Base-by-base conservation (phyloP, 2,113 vertebrate genomes). In the Reinhardtius hippoglossoides region DNA sequence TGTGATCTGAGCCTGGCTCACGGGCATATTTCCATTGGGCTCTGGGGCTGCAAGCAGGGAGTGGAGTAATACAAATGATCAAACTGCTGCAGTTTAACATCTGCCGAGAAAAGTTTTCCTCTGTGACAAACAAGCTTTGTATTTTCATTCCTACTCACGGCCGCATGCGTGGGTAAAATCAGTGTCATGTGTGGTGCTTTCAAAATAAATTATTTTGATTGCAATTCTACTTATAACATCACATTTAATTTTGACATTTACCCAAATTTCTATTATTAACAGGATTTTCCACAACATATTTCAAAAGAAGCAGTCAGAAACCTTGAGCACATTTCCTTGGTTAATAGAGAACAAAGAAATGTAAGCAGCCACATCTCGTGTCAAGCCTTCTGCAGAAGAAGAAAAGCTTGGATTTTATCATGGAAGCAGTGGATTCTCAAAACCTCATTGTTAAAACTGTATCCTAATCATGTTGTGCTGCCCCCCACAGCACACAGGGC, bases 11-110 rank as follows among this genome's bases (percentile, higher is more conserved):
- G 21, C 23, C n/a, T 24, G 21, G 55, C 5, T 57, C 5, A 52
- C 23, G 60, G 24, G 12, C 50, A 68, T 31, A 40, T 59, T 62
- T 61, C 21, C 24, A 21, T 64, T 20, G 3, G 26, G 40, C 40
- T 42, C 9, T 48, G 42, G n/a, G 44, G 66, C 71, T 66, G 18
- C 64, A 46, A 58, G 18, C 31, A 10, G 14, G 12, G 31, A 26
- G 50, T 59, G 44, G 27, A 24, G 3, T 31, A 65, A 74, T 76
- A 55, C 31, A 79, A 55, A 40, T 63, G 13, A 76, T 50, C 31
- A 68, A 68, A 18, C 21, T 5, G 5, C 59, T 62, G 60, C 44
- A 68, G 58, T 46, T 24, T 60, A 68, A 26, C 50, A 1, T 44
- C 21, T 59, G 21, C 37, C 55, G 37, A 64, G 10, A 67, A 62